Evolutionary conservation across 1,140 invertebrate genomes (phyloP).

Genomic region (Hycleus cichorii): DNA sequence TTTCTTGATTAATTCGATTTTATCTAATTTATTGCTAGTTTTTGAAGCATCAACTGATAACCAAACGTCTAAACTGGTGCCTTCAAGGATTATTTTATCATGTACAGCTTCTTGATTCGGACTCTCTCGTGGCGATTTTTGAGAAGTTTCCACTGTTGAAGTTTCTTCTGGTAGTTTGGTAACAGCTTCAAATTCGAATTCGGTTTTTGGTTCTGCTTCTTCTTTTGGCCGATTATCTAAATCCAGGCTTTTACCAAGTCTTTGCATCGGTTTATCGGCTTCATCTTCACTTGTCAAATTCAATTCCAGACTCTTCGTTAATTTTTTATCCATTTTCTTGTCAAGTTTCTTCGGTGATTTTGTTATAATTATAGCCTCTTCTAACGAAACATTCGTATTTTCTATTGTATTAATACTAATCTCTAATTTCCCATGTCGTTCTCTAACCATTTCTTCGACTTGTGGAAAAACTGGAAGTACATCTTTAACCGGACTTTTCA

Average conservation of each 20-base stretch:
- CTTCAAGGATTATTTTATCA: constrained; percentile 40
- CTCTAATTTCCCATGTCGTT: constrained; percentile 39
- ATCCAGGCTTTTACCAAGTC: constrained; percentile 40
- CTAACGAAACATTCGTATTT: constrained; percentile 33
- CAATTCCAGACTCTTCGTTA: constrained; percentile 58
- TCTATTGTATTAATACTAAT: constrained; percentile 41
- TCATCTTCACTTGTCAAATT: constrained; percentile 31
- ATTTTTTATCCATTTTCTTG: constrained; percentile 54
- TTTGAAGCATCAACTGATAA: constrained; percentile 37
- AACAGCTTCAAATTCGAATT: constrained; percentile 52
- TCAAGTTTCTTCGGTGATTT: constrained; percentile 62
- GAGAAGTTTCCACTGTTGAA: background rate
- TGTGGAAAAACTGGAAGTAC: constrained; percentile 57
- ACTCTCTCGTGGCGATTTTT: constrained; percentile 27
- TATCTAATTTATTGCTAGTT: constrained; percentile 36
- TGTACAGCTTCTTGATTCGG: constrained; percentile 42
- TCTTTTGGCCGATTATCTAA: constrained; percentile 30
- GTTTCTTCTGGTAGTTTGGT: constrained; percentile 43
- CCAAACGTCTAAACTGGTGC: constrained; percentile 44
- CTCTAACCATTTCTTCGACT: constrained; percentile 52
- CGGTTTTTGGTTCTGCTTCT: constrained; percentile 15
- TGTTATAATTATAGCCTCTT: constrained; percentile 52
- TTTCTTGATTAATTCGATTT: constrained; percentile 39
- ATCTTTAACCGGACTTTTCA: constrained; percentile 61
- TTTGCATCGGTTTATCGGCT: constrained; percentile 25